Base-by-base conservation (phyloP, 2,113 vertebrate genomes). In the Apodemus sylvaticus region DNA sequence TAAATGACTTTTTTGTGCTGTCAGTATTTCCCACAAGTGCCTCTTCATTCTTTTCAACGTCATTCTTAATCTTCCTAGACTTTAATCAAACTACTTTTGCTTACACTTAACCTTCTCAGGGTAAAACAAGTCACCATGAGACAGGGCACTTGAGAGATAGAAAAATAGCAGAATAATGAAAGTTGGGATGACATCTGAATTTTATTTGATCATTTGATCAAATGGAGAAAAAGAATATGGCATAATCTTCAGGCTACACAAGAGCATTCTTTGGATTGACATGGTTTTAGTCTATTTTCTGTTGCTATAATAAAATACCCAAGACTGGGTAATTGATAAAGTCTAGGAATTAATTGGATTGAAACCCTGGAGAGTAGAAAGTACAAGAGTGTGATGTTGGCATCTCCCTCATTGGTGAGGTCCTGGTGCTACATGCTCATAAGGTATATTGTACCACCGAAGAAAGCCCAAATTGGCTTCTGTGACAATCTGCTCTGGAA, bases 31-130 rank as follows among this genome's bases (percentile, higher is more conserved):
- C 94, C 82, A 73, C 0, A 7, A 74, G 93, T 7, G 48, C 42
- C 78, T 89, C 83, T 95, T 88, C 93, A 58, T 92, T 93, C 94
- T 86, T 87, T 87, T 60, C 36, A 82, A 71, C 88, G 93, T 87
- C 12, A 16, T 68, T 76, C 88, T 86, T 86, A 45, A 92, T 95
- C 91, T 91, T 55, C 73, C 79, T 93, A 70, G 74, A 48, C 85
- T 95, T 96, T 92, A 78, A 96, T 96, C 88, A 96, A 78, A 73
- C 16, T 58, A 10, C 58, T 60, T 94, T 76, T 83, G 34, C 64
- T 90, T 45, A 53, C 13, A 51, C 85, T 90, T 94, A 60, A 73
- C 74, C 62, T 90, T 20, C 1, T 12, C 11, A 6, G 85, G 36
- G 34, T 70, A 42, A 93, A 39, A 79, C 26, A n/a, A 82, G 55